phyloP scores from a whole-genome alignment of 2,797 vertebrate species.

The Anabacerthia variegaticeps region DNA sequence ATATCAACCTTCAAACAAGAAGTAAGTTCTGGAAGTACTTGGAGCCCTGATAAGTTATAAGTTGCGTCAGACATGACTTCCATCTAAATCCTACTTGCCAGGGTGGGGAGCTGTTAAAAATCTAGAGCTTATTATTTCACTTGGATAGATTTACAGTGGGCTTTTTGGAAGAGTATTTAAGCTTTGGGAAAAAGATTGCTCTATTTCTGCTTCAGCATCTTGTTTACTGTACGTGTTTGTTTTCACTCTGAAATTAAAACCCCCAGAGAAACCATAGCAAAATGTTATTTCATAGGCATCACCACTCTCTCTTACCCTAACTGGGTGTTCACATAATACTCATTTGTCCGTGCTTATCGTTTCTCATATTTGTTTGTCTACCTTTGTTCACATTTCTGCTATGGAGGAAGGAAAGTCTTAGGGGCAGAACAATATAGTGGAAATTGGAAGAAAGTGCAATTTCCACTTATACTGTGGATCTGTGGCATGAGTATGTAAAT shows the following conservation, averaged over 20 bases:
- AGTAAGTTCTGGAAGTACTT: conserved; percentile 59
- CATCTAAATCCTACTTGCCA: not conserved
- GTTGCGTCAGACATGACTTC: fast-evolving
- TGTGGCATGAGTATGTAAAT: not conserved
- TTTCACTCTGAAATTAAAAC: not conserved
- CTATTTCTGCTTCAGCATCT: not conserved
- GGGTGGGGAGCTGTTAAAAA: not conserved
- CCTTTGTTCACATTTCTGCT: not conserved
- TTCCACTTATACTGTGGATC: not conserved
- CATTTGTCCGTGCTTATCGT: not conserved
- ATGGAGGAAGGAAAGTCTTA: not conserved
- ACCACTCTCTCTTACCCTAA: not conserved
- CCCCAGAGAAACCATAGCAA: not conserved
- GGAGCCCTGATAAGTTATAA: not conserved
- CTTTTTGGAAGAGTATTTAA: not conserved
- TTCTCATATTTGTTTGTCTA: not conserved
- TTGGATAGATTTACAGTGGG: not conserved
- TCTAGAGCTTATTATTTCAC: not conserved
- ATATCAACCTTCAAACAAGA: conserved; percentile 82
- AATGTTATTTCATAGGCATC: not conserved
- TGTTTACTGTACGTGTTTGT: not conserved
- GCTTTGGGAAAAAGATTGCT: not conserved
- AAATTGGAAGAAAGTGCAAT: not conserved
- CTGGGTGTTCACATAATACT: not conserved
- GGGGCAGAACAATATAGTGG: not conserved